Conservation (phyloP, 1,140 invertebrate genomes). For the Meteorus sp. region DNA sequence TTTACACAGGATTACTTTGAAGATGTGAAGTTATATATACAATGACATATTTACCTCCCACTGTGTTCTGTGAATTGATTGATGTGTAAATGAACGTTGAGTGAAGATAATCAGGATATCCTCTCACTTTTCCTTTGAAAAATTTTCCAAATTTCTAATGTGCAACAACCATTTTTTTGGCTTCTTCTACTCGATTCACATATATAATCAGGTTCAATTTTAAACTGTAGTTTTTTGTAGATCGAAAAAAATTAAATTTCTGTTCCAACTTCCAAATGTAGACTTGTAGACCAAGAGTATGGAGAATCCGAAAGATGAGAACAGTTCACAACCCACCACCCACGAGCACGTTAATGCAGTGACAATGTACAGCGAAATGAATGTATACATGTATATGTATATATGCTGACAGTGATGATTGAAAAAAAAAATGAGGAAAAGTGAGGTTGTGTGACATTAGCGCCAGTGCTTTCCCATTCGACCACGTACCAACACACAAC, state of each 20-base stretch:
- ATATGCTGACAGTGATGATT: neutral
- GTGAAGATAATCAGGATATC: too few relatives aligned
- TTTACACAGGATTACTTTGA: too few relatives aligned
- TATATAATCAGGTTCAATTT: neutral
- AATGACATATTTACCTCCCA: constrained; percentile 21
- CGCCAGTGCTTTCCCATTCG: constrained; percentile 22
- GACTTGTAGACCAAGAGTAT: neutral
- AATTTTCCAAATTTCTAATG: neutral
- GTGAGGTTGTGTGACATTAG: constrained; percentile 2
- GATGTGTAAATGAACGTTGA: constrained; percentile 17
- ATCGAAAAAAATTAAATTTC: neutral
- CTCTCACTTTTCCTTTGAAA: too few relatives aligned
- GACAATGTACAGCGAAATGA: neutral
- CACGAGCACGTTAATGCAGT: neutral
- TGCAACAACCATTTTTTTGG: neutral
- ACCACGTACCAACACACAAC: constrained; percentile 25
- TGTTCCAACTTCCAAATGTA: neutral
- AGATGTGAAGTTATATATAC: too few relatives aligned
- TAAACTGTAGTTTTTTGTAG: neutral
- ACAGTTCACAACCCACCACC: neutral
- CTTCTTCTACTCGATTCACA: too few relatives aligned
- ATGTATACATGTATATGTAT: neutral
- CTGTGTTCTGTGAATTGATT: constrained; percentile 11
- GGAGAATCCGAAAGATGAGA: neutral
- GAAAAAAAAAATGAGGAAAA: neutral